phyloP scores from a whole-genome alignment of 2,113 vertebrate species.

The Sinocyclocheilus rhinocerous region DNA sequence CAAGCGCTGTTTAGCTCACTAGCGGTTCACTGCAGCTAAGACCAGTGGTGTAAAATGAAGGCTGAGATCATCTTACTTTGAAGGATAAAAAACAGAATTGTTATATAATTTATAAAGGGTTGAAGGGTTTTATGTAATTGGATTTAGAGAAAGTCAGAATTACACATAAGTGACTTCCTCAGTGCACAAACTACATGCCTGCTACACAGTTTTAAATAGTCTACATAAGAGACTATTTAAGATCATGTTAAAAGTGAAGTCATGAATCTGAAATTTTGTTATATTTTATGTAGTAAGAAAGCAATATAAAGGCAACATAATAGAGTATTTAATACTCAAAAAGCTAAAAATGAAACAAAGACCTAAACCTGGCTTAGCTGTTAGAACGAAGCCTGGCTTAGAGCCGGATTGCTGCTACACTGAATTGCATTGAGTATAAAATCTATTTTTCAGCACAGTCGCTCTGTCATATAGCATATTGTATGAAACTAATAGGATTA shows the following conservation, averaged over 20 bases:
- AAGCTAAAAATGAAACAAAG: not conserved
- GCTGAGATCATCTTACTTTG: conserved; percentile 7
- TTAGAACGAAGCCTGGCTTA: not conserved
- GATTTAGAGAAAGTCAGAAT: not conserved
- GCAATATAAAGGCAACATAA: no score
- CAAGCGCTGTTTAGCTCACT: not conserved
- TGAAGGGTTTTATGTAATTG: not conserved
- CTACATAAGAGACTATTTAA: no score
- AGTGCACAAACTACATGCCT: no score
- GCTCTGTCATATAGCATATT: conserved; percentile 3
- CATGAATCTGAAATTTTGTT: no score
- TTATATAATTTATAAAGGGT: conserved; percentile 5
- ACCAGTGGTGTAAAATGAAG: not conserved
- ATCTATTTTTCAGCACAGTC: not conserved
- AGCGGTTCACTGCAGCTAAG: not conserved
- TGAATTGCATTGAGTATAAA: not conserved
- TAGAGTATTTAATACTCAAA: no score
- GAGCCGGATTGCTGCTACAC: not conserved
- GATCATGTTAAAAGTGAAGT: no score
- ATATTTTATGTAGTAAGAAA: no score
- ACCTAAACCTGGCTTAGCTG: conserved; percentile 28
- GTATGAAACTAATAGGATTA: conserved; percentile 42
- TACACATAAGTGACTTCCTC: not conserved
- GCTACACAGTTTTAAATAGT: no score
- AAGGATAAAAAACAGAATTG: conserved; percentile 1